These are phyloP conservation scores for roundworm (Caenorhabditis elegans) DNA, from an alignment of 1,140 invertebrate genomes.

Conservation along the genomic window DNA sequence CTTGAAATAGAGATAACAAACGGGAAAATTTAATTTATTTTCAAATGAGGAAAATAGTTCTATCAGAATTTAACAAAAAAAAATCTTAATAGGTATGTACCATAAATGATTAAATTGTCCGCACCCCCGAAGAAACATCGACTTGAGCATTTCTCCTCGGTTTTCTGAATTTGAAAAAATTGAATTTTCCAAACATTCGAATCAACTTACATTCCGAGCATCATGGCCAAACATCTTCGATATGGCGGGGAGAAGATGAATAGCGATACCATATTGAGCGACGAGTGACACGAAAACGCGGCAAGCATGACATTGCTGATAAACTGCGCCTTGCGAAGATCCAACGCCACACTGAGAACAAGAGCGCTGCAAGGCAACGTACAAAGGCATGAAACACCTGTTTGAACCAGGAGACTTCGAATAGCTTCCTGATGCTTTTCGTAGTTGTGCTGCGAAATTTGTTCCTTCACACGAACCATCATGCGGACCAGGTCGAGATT, in stretches of 20 bases:
- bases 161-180: no score
- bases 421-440: background rate
- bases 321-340: background rate
- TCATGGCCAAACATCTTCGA: no score
- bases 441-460: background rate
- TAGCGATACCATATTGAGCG: background rate
- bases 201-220: no score
- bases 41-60: no score
- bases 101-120: no score
- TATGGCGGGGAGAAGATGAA: background rate
- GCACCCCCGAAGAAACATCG: no score
- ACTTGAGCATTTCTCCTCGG: no score
- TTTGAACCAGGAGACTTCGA: background rate
- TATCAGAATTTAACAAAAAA: no score
- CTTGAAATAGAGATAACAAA: no score
- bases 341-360: background rate
- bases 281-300: background rate
- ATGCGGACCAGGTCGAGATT: background rate
- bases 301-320: background rate
- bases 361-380: background rate
- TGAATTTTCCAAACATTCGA: no score
- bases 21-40: no score
- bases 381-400: background rate
- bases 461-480: background rate
- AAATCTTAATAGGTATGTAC: no score